Conservation (phyloP, 2,888 invertebrate genomes). For the Ctenicera cuprea region DNA sequence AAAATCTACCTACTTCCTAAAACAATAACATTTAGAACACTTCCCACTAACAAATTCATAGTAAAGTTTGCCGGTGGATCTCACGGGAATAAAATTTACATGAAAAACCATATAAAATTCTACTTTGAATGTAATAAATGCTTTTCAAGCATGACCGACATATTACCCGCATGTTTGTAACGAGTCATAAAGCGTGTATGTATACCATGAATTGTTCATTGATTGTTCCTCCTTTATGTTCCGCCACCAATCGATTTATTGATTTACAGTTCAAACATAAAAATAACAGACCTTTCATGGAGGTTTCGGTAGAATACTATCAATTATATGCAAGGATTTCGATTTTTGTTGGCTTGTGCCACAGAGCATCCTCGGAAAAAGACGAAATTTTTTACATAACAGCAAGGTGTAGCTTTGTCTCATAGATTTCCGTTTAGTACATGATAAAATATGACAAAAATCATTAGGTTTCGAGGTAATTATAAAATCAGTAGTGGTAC, state of each 20-base stretch:
- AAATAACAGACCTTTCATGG: background rate
- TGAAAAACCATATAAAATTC: background rate
- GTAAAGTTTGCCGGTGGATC: constrained; percentile 11
- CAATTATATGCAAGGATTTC: constrained; percentile 2
- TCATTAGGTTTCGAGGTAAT: too few species aligned
- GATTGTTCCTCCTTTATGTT: constrained; percentile 9
- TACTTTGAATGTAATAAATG: constrained; percentile 4
- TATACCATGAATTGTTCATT: constrained; percentile 24
- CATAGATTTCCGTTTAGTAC: too few species aligned
- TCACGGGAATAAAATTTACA: constrained; percentile 32
- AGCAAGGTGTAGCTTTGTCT: too few species aligned
- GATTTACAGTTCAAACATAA: constrained; percentile 5
- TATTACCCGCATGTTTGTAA: constrained; percentile 21
- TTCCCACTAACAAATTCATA: constrained; percentile 11
- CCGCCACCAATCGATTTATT: constrained; percentile 20
- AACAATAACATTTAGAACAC: background rate
- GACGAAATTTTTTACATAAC: too few species aligned
- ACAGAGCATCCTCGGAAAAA: too few species aligned
- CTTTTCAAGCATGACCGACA: constrained; percentile 26
- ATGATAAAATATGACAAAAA: too few species aligned
- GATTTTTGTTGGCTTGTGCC: too few species aligned
- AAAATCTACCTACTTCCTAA: background rate
- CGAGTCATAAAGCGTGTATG: background rate
- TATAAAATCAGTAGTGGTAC: too few species aligned
- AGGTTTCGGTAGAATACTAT: background rate